Evolutionary conservation across 2,797 vertebrate species (phyloP).

Genomic region (Mormyrops attenuatus): DNA sequence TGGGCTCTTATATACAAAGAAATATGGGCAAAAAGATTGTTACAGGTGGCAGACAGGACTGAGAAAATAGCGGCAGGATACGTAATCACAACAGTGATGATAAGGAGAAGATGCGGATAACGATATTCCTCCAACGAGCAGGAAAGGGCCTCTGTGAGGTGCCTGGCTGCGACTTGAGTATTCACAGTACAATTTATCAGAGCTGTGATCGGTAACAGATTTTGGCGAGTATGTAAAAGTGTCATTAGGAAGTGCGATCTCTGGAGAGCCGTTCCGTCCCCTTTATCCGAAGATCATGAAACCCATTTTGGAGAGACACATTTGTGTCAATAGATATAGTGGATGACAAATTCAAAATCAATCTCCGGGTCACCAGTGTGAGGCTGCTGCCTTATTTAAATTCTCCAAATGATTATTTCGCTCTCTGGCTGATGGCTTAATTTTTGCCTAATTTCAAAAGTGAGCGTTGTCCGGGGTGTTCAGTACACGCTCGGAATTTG

Average conservation of each 20-base stretch:
- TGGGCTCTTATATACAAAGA: neutral
- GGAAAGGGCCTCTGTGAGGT: conserved; percentile 26
- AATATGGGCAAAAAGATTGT: neutral
- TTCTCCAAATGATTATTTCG: conserved; percentile 46
- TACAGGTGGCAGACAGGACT: neutral
- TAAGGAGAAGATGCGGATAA: conserved; percentile 36
- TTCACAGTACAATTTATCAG: conserved; percentile 42
- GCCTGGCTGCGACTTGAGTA: conserved; percentile 39
- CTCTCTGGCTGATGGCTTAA: neutral
- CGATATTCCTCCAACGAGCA: conserved; percentile 15
- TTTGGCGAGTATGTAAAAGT: conserved; percentile 44
- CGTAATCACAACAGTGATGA: conserved; percentile 23
- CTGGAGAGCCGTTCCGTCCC: conserved; percentile 33
- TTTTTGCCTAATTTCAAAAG: conserved; percentile 8
- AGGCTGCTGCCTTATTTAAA: conserved; percentile 47
- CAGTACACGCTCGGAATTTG: neutral
- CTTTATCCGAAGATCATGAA: conserved; percentile 36
- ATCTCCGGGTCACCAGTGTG: conserved; percentile 41
- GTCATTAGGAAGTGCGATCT: conserved; percentile 40
- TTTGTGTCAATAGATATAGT: conserved; percentile 47
- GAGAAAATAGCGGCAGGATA: conserved; percentile 5
- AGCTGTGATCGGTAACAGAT: conserved; percentile 37
- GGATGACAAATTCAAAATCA: conserved; percentile 54
- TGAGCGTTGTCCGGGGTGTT: neutral
- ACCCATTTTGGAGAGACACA: conserved; percentile 35